Evolutionary conservation across 2,113 vertebrate species (phyloP), one percentile per base, ranked within the genome.

Genomic region (Mormoops blainvillei): DNA sequence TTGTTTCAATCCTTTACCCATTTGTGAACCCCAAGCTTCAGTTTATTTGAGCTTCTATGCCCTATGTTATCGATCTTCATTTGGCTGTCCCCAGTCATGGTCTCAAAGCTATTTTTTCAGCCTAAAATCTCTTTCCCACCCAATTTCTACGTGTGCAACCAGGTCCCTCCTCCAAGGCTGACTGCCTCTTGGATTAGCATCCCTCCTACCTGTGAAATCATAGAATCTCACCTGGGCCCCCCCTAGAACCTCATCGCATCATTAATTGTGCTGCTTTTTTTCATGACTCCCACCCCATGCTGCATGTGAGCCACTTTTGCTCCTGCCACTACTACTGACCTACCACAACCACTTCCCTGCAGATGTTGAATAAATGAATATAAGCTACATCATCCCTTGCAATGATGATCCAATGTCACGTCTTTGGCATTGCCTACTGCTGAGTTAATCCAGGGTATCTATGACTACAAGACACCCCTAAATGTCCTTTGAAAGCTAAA

Each of bases 381-480:
- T 5, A 82, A 36, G 45, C 18, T 58, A 61, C 10, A n/a, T 36
- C 9, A 68, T 68, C 68, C 74, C 96, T 97, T 92, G n/a, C 93
- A 95, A 94, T 65, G 41, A 85, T 61, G 54, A 76, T 76, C 52
- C 81, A 81, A 36, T 93, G 91, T 93, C 85, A 74, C 67, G 45
- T 52, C 78, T 24, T 87, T 92, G 71, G 86, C 82, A 89, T 73
- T 73, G 73, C 45, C 33, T 33, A 52, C 95, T 91, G 67, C 83
- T 81, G 95, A 97, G 96, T 78, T 96, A 96, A 97, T 76, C 89
- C 56, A 2, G 36, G 78, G 26, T 94, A 58, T 71, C 77, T 43
- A 43, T 0, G 1, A 74, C 13, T 43, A 58, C 52, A 22, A 89
- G 36, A 71, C 63, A 33, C 85, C 90, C 70, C 33, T 5, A 63